A percentile compares a stretch with the other conserved stretches of the same genome.
Evolutionary conservation across 2,797 vertebrate species (phyloP).

Genomic region (Carcharodon carcharias): DNA sequence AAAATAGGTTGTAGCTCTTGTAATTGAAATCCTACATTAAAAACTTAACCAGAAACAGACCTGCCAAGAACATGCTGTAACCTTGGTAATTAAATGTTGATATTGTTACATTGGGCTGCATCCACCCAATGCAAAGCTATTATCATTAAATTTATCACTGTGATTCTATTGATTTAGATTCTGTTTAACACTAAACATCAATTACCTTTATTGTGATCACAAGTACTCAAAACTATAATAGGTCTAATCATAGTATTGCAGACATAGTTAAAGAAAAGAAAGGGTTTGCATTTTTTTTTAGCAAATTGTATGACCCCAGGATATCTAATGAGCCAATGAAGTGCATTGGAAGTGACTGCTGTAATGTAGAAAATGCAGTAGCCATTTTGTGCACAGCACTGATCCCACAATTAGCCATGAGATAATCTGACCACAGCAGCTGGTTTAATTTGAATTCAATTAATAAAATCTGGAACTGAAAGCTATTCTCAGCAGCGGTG

Average conservation of each 20-base stretch:
- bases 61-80: neutral
- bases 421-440: too few species aligned
- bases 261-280: neutral
- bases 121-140: neutral
- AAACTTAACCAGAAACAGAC: neutral
- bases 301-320: neutral
- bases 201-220: neutral
- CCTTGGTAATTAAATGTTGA: constrained; percentile 2
- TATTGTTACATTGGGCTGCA: neutral
- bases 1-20: neutral
- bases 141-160: neutral
- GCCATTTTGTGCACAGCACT: neutral
- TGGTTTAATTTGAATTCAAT: too few species aligned
- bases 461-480: too few species aligned
- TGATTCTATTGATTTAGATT: neutral
- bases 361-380: neutral
- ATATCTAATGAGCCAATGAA: neutral
- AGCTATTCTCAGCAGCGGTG: too few species aligned
- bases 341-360: neutral
- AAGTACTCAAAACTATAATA: neutral
- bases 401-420: neutral
- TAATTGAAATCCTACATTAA: neutral
- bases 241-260: neutral
- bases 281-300: neutral
- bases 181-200: neutral